Evolutionary conservation across 2,888 invertebrate species (phyloP), one percentile per base, ranked within the genome.

Genomic region (Melinaea menophilus): DNA sequence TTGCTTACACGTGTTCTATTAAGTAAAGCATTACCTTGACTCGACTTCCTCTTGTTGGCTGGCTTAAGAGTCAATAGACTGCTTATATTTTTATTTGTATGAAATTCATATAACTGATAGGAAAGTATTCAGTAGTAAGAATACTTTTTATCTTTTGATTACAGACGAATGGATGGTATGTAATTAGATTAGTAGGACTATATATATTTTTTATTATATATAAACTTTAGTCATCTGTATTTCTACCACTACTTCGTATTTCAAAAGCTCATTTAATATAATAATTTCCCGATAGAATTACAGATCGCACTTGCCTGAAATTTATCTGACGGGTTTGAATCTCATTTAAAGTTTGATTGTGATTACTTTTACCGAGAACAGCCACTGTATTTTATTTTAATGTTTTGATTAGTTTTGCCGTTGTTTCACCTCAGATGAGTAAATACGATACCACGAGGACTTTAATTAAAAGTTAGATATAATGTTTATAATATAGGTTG

Each of bases 1-100:
- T 70, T 65, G 67, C 68, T 56, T 57, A 63, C 64, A 71, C 70
- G 71, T 71, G 71, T 60, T 34, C 55, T 54, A 68, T 66, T 68
- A 68, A 59, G 57, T 65, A 65, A 59, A 64, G 58, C 37, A 48
- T 7, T 34, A 56, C 31, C 51, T 34, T 5, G 22, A 22, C 22
- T 37, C 31, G 22, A 31, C 12, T 56, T 13, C 5, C 5, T 46
- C 5, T 35, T n/a, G 55, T 41, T 22, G 22, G 41, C 45, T 41
- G 46, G 13, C 55, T 35, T 33, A 47, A 9, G 31, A 46, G 22
- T 59, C 35, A 35, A 31, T 45, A 46, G 22, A 57, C 46, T 22
- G 22, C 46, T 45, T 55, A 46, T 47, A 37, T 61, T 33, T 9
- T 56, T 13, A 51, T 31, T n/a, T 9, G 3, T 31, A 13, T 7